A percentile compares a stretch with the other conserved stretches of the same genome.
Conservation (phyloP, 2,888 invertebrate species). For the Tachina grossa region DNA sequence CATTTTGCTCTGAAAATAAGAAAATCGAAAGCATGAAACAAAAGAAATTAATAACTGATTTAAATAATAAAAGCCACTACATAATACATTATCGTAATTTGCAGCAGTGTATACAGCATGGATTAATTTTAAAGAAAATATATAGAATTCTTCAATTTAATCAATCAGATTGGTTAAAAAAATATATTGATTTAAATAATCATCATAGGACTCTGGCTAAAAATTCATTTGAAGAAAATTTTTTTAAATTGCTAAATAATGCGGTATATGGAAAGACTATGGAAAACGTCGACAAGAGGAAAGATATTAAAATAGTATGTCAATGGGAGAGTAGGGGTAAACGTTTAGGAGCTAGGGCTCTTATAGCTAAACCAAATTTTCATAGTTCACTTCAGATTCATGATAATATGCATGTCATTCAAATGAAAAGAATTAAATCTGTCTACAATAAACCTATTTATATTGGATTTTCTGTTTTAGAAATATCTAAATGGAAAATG, state of each 20-base stretch:
- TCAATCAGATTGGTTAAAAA: constrained; percentile 75
- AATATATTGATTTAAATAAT: constrained; percentile 73
- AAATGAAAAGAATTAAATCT: no score
- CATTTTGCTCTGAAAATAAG: no score
- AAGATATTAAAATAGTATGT: background rate
- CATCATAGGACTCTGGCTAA: constrained; percentile 72
- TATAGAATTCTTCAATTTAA: constrained; percentile 73
- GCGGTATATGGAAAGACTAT: background rate
- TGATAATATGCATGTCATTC: no score
- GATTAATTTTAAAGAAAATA: constrained; percentile 74
- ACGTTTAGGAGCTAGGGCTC: no score
- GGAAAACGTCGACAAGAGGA: background rate
- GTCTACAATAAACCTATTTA: no score
- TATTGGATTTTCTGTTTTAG: no score
- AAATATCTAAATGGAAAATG: background rate
- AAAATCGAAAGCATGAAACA: no score
- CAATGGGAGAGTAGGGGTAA: background rate
- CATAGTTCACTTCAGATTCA: no score
- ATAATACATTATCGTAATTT: no score
- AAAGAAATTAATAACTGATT: no score
- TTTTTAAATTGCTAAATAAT: constrained; percentile 42
- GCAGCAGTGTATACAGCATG: constrained; percentile 73
- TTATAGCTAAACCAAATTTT: no score
- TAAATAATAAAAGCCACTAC: no score
- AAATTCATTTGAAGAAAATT: constrained; percentile 78